These are phyloP conservation scores for Phoxinus dragarum DNA, from an alignment of 2,797 vertebrate species.

Conservation along the genomic window DNA sequence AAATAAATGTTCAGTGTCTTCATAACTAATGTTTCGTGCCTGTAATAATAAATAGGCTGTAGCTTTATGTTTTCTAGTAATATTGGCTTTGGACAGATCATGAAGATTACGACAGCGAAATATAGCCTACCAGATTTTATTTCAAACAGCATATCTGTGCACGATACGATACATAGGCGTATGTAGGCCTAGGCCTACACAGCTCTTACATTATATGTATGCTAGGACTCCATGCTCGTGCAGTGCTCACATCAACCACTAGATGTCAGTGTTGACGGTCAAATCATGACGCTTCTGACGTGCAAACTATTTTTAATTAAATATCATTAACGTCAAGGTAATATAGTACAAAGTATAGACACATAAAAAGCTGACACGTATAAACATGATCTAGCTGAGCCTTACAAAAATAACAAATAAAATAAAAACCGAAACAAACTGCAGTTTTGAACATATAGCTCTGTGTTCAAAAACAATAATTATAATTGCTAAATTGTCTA, in stretches of 20 bases:
- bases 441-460: not conserved
- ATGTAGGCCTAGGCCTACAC: not conserved
- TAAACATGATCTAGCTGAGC: not conserved
- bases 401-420: not conserved
- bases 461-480: not conserved
- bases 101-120: not conserved
- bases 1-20: not conserved
- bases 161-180: not conserved
- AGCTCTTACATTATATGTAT: not conserved
- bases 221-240: not conserved
- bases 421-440: not conserved
- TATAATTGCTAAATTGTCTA: not conserved
- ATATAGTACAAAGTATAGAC: not conserved
- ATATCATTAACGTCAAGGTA: not conserved
- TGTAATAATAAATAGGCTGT: not conserved
- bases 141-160: not conserved
- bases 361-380: not conserved
- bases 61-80: not conserved
- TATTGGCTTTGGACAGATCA: not conserved
- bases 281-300: not conserved
- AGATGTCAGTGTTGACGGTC: constrained; percentile 8
- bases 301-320: not conserved
- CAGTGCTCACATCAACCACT: not conserved
- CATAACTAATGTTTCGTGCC: not conserved
- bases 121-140: not conserved